phyloP scores from a whole-genome alignment of 2,888 invertebrate species.

The Heteropelma amictum region DNA sequence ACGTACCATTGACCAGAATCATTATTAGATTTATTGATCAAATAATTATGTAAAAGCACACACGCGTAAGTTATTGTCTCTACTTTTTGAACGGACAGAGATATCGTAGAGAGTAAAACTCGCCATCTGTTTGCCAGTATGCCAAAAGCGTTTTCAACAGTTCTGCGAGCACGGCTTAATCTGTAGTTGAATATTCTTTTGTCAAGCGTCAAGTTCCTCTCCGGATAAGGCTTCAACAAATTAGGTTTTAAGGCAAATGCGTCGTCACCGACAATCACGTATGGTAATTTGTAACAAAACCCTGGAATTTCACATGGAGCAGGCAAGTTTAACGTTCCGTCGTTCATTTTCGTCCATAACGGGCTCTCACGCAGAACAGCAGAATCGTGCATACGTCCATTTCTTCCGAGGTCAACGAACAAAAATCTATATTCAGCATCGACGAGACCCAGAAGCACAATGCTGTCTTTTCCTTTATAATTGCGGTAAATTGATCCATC shows the following conservation, averaged over 20 bases:
- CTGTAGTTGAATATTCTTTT: constrained; percentile 48
- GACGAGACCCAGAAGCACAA: neutral
- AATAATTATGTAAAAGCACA: constrained; percentile 19
- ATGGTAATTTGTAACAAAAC: neutral
- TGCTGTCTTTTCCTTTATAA: neutral
- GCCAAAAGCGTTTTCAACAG: too few species aligned
- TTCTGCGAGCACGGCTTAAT: constrained; percentile 36
- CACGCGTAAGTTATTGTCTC: neutral
- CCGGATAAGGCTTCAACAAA: constrained; percentile 49
- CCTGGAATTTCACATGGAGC: neutral
- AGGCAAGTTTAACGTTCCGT: too few species aligned
- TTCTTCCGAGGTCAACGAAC: too few species aligned
- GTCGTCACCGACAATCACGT: constrained; percentile 1
- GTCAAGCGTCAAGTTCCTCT: constrained; percentile 17
- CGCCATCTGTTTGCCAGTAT: constrained; percentile 5
- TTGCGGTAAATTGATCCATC: neutral
- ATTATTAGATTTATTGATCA: too few species aligned
- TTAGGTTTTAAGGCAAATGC: constrained; percentile 32
- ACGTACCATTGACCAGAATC: neutral
- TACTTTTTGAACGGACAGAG: constrained; percentile 11
- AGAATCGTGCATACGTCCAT: too few species aligned
- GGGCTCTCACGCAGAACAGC: too few species aligned
- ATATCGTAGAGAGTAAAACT: constrained; percentile 7
- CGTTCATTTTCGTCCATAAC: too few species aligned
- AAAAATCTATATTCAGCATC: too few species aligned